A percentile compares a stretch with the other conserved stretches of the same genome.
Evolutionary conservation across 2,113 vertebrate species (phyloP).

Genomic region (Peromyscus leucopus): DNA sequence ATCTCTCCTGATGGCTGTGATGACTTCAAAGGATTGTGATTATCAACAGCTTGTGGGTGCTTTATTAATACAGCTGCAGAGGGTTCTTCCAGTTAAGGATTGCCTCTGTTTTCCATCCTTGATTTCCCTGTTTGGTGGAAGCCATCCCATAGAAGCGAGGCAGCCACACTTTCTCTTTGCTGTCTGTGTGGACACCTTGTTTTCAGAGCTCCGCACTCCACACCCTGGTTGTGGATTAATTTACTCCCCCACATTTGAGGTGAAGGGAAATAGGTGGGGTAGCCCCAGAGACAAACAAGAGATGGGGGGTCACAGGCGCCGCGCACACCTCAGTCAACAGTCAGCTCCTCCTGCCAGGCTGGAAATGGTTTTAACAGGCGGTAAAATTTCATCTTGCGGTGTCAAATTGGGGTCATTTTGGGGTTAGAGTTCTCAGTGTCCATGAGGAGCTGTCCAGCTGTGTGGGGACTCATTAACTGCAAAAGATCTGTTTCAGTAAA

Average conservation of each 20-base stretch:
- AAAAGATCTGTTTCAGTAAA: constrained; percentile 97
- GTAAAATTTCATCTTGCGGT: constrained; percentile 98
- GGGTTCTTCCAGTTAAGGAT: background rate
- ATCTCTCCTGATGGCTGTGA: constrained; percentile 28
- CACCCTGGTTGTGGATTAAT: background rate
- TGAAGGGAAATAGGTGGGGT: constrained; percentile 78
- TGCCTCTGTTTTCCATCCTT: background rate
- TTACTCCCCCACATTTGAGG: constrained; percentile 60
- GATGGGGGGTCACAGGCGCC: constrained; percentile 88
- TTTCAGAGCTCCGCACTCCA: constrained; percentile 20
- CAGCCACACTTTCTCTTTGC: background rate
- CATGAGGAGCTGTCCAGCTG: constrained; percentile 98
- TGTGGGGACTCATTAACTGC: constrained; percentile 97
- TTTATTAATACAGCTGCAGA: constrained; percentile 63
- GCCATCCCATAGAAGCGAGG: background rate
- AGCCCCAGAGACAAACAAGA: constrained; percentile 68
- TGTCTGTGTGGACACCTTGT: background rate
- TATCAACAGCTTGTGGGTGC: constrained; percentile 52
- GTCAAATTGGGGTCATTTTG: constrained; percentile 99
- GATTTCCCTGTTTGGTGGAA: background rate
- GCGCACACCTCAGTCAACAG: constrained; percentile 88
- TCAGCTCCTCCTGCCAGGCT: constrained; percentile 88
- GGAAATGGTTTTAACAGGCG: constrained; percentile 98
- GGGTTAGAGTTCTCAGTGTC: constrained; percentile 99
- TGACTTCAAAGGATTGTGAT: constrained; percentile 53